Conservation (phyloP, 2,113 vertebrate genomes). For the Burhinus bistriatus region DNA sequence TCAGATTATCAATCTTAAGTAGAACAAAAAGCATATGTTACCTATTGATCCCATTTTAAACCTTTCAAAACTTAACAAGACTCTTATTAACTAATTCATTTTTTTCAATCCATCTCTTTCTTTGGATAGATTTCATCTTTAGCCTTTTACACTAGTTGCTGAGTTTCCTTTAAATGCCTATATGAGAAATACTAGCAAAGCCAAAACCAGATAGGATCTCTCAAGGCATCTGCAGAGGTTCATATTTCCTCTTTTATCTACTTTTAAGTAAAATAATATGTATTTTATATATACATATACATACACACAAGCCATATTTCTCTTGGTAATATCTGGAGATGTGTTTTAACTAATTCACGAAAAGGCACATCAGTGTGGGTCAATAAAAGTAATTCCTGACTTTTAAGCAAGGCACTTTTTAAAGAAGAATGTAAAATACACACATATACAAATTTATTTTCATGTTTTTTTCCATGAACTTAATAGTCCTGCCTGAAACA, state of each 20-base stretch:
- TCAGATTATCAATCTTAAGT: neutral
- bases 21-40: neutral
- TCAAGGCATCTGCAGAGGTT: neutral
- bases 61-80: neutral
- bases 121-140: neutral
- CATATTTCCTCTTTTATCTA: neutral
- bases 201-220: neutral
- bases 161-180: neutral
- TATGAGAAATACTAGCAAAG: neutral
- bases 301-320: neutral
- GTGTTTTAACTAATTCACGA: neutral
- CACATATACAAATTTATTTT: neutral
- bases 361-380: neutral
- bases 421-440: neutral
- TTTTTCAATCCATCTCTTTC: neutral
- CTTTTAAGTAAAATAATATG: neutral
- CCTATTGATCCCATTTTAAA: neutral
- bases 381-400: neutral
- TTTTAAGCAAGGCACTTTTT: neutral
- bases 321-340: neutral
- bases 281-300: neutral
- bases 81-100: neutral
- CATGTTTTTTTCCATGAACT: neutral
- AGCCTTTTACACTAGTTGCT: neutral
- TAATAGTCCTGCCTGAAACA: neutral